Evolutionary conservation across 2,113 vertebrate genomes (phyloP).

Genomic region (Chlamydotis undulata): DNA sequence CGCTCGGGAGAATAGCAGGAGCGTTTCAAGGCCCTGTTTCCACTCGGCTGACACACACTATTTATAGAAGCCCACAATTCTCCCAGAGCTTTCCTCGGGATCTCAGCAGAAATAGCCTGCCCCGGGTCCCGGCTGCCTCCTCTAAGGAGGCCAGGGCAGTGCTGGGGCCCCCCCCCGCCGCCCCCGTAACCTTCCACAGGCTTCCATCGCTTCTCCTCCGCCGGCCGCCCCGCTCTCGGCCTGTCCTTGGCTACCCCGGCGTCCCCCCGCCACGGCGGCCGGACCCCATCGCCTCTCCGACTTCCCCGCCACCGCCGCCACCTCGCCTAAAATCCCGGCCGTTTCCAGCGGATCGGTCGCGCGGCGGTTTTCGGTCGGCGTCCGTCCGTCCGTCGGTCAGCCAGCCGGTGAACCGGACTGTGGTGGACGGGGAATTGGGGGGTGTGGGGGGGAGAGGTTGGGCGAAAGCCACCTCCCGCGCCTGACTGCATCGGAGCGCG

Average conservation of each 20-base stretch:
- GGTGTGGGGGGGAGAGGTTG: background rate
- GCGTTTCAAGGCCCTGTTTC: conserved; percentile 70
- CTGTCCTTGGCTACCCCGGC: conserved; percentile 9
- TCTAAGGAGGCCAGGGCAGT: conserved; percentile 55
- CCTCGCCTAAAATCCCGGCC: background rate
- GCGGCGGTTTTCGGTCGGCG: too few species aligned
- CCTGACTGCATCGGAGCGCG: conserved; percentile 18
- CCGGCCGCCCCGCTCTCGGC: background rate
- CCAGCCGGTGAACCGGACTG: background rate
- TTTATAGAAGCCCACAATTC: conserved; percentile 75
- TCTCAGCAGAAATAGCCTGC: conserved; percentile 74
- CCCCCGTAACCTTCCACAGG: conserved; percentile 48
- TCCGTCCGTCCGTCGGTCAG: too few species aligned
- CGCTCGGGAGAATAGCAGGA: conserved; percentile 67
- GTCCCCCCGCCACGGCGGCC: background rate
- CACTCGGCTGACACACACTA: conserved; percentile 74
- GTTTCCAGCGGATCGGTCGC: too few species aligned
- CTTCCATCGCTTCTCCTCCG: conserved; percentile 12
- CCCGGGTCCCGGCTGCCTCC: conserved; percentile 58
- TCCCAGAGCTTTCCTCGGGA: conserved; percentile 75
- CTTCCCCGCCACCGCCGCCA: background rate
- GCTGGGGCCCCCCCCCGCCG: background rate
- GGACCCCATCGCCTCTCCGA: background rate
- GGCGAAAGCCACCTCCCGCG: background rate
- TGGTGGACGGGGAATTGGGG: background rate